Evolutionary conservation across 2,113 vertebrate genomes (phyloP), one percentile per base, ranked within the genome.

Genomic region (Cyphomyrus discorhynchus): DNA sequence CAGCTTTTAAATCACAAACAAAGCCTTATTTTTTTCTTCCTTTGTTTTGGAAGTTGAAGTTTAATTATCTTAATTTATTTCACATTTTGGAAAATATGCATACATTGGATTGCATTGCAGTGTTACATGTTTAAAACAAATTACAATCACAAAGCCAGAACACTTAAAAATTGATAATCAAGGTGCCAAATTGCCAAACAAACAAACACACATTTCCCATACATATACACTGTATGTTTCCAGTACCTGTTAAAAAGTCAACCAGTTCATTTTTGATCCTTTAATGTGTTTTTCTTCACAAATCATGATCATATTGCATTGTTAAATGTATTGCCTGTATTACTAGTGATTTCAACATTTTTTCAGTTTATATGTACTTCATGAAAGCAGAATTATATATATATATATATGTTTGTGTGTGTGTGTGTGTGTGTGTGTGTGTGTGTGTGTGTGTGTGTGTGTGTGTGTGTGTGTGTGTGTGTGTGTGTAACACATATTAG

Each of bases 401-500:
- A 70, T 70, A 89, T 91, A 92, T 91, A 92, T 91, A 92, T 92
- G 1, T 1, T 0, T 58, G 6, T 62, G 3, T 50, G 11, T 50
- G 11, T 35, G 0, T 15, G 13, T 15, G 3, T 53, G 52, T 50
- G 50, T 53, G 3, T 17, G 50, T 53, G 52, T 56, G 52, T 58
- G 53, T 24, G 21, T 92, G 24, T 9, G 24, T 62, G 8, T 27
- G 35, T 35, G 0, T 15, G 13, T 15, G 3, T 53, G 52, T 50
- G 50, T 53, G 3, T 17, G 50, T 53, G 52, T 56, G 52, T 58
- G 53, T 24, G 21, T 92, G 24, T 9, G 24, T 62, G 8, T 27
- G 58, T 62, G 58, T 66, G 92, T 94, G 92, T 90, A 92, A 91
- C 89, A 88, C 86, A 89, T 92, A 91, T 92, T 91, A 91, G 88